Evolutionary conservation across 2,113 vertebrate genomes (phyloP), one percentile per base, ranked within the genome.

Genomic region (Rhea pennata): DNA sequence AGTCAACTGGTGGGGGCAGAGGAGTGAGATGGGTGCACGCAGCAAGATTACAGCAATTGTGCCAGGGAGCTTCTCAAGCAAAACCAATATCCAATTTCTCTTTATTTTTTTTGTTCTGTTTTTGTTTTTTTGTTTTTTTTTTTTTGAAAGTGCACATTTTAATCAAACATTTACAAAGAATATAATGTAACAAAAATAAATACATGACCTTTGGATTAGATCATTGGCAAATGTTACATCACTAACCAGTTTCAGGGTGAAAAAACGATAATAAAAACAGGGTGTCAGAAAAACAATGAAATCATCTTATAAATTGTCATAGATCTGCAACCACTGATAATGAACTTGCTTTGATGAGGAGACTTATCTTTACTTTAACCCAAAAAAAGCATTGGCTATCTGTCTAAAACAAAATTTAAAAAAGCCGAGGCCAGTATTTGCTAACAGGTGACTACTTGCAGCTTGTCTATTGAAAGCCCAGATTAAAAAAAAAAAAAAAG

Each of bases 121-220:
- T 72, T 24, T 53, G 44, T 42, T 61, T 69, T 87, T 75, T 86
- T 75, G 36, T 24, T 12, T 20, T 72, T 24, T 53, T 87, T 75
- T 86, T 75, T 39, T 24, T 12, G 94, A 98, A 98, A 98, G 97
- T 98, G 97, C 98, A 98, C 90, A 87, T 97, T 97, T 97, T 91
- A 92, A 96, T 96, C 85, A 93, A 92, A 97, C 93, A 98, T 97
- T 97, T 98, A 98, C 92, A 97, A 98, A 97, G 84, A 96, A 95
- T 79, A 97, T 76, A 94, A 84, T 64, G 96, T 97, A 98, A 97
- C 92, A 96, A 98, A 97, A 98, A 98, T 97, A 98, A 98, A 98
- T 98, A 98, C 62, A 93, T 91, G 96, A 96, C 94, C 96, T 98
- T 96, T 97, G 84, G 93, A 92, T 90, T 96, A 92, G 90, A 88